Evolutionary conservation across 2,888 invertebrate genomes (phyloP).

Genomic region (Celastrina argiolus): DNA sequence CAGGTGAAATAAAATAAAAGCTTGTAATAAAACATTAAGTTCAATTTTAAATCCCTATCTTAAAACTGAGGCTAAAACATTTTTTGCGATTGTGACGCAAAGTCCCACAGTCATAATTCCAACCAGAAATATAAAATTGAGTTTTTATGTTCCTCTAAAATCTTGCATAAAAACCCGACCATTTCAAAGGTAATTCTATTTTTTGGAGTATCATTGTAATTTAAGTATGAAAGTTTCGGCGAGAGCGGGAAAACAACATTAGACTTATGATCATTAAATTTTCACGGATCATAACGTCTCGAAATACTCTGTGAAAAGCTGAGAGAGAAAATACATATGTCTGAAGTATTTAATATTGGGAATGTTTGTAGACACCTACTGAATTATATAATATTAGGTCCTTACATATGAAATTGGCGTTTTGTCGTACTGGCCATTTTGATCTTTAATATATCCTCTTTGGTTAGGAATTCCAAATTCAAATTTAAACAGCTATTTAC

Average conservation of each 20-base stretch:
- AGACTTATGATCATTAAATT: slow-evolving; percentile 11
- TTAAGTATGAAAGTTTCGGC: slow-evolving; percentile 1
- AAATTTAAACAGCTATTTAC: too few relatives aligned
- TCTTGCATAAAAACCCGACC: neutral
- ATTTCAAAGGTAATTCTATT: neutral
- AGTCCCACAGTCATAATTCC: neutral
- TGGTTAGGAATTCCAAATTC: too few relatives aligned
- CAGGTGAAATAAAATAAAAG: too few relatives aligned
- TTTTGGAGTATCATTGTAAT: neutral
- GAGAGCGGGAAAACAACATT: slow-evolving; percentile 5
- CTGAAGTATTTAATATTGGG: neutral
- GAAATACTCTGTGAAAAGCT: slow-evolving; percentile 1
- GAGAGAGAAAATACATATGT: neutral
- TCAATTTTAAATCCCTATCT: too few relatives aligned
- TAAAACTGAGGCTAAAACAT: too few relatives aligned
- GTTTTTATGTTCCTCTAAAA: neutral
- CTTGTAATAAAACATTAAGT: too few relatives aligned
- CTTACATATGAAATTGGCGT: neutral
- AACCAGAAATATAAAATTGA: neutral
- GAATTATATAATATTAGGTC: neutral
- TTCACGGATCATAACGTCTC: slow-evolving; percentile 12
- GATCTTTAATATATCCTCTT: too few relatives aligned
- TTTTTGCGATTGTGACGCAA: too few relatives aligned
- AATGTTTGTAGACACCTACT: neutral
- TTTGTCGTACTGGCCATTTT: too few relatives aligned